Percentiles rank a stretch among this genome's conserved stretches.
Conservation (phyloP, 2,888 invertebrate genomes). For the Cosmorhoe ocellata region DNA sequence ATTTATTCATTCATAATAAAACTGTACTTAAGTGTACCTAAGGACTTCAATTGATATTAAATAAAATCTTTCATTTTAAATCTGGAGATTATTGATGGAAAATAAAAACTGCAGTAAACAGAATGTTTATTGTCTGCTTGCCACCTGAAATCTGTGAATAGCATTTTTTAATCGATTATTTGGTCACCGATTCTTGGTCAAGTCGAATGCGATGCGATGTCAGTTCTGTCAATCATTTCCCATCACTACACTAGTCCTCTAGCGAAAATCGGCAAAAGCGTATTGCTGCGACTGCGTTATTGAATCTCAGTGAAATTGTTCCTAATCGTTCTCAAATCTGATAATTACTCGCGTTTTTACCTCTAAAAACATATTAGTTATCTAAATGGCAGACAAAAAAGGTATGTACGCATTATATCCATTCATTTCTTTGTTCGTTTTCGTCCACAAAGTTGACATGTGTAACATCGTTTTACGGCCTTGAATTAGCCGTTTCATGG, state of each 20-base stretch:
- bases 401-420: conserved; percentile 73
- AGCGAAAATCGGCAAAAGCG: conserved; percentile 54
- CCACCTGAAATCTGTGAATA: no score
- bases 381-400: conserved; percentile 82
- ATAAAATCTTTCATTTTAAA: no score
- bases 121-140: no score
- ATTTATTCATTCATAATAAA: no score
- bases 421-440: conserved; percentile 69
- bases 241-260: conserved; percentile 49
- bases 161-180: no score
- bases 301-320: conserved; percentile 32
- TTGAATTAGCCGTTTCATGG: conserved; percentile 43
- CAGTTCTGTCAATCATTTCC: no score
- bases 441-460: conserved; percentile 65
- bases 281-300: conserved; percentile 60
- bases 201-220: no score
- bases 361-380: conserved; percentile 57
- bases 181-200: no score
- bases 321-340: conserved; percentile 47
- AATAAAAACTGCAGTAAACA: no score
- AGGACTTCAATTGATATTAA: no score
- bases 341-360: conserved; percentile 52
- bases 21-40: no score
- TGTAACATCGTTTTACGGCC: conserved; percentile 69
- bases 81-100: no score